Evolutionary conservation across 2,797 vertebrate genomes (phyloP), one percentile per base, ranked within the genome.

Genomic region (Phataginus tetradactyla): DNA sequence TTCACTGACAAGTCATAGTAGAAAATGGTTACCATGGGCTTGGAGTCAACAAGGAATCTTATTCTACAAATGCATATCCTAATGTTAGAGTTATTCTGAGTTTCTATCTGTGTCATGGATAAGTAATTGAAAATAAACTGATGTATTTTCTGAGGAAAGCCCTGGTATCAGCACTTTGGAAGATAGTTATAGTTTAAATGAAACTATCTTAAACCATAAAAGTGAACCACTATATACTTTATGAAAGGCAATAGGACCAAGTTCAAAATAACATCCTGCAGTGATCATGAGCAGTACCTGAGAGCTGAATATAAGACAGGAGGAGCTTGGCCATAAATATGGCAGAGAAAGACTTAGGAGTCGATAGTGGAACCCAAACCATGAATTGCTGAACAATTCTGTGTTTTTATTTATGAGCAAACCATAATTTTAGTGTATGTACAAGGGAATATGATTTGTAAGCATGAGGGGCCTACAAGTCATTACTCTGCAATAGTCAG

Each of bases 41-140:
- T 25, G 13, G n/a, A 18, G 7, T 86, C 63, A 84, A 37, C 25
- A 59, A 21, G 83, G 59, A 57, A 32, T 74, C 80, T 68, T 69
- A 12, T 86, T 90, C 69, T 88, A 66, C 45, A 74, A 85, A 61
- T 63, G 32, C 25, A 27, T 21, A 84, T 68, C n/a, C 55, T 84
- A 53, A 42, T 53, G 20, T 51, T 79, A 37, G 78, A 45, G 13
- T 92, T 59, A 63, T 66, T 90, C 89, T 66, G 61, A 78, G 29
- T 87, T 57, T 91, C 78, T 29, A 1, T 59, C 23, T 59, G 37
- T 93, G n/a, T 81, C 17, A n/a, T 69, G 21, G 81, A 80, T 80
- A 94, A 78, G 78, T 83, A 91, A 88, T 74, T 94, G 23, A 93
- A 97, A 93, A 83, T 79, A 74, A 83, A 83, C 12, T 69, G 15